Percentiles rank a stretch among this genome's conserved stretches.
Conservation (phyloP, 2,113 vertebrate genomes). For the Nicator chloris region DNA sequence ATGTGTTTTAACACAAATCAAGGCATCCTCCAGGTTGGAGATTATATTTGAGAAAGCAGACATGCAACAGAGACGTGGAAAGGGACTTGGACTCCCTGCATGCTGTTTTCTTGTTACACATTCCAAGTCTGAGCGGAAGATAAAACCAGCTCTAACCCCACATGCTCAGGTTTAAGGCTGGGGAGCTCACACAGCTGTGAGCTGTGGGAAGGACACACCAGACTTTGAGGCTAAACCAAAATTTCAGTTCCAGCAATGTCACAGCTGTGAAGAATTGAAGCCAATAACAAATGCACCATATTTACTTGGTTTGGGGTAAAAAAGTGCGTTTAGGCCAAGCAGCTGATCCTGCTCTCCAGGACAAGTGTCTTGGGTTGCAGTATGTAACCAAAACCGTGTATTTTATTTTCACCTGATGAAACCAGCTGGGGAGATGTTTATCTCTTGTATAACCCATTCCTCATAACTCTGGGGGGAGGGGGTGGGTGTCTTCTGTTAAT, state of each 20-base stretch:
- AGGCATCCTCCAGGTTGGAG: no score
- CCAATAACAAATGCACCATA: neutral
- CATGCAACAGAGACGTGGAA: accelerated
- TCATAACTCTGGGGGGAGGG: no score
- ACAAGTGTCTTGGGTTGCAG: no score
- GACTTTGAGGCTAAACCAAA: neutral
- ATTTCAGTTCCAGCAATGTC: neutral
- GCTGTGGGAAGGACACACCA: neutral
- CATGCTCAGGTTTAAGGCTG: neutral
- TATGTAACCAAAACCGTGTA: no score
- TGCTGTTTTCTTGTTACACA: neutral
- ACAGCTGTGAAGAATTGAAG: neutral
- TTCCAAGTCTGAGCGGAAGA: neutral
- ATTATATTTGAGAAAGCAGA: neutral
- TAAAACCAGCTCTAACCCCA: neutral
- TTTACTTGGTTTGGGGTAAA: neutral
- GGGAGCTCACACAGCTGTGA: no score
- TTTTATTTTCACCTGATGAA: no score
- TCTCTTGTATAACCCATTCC: no score
- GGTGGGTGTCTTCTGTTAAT: no score
- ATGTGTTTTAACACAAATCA: neutral
- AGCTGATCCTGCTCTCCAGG: neutral
- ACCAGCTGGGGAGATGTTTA: no score
- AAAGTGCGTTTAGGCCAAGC: neutral
- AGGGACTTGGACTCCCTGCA: neutral